These are phyloP conservation scores for Microplitis manilae DNA, from an alignment of 2,888 invertebrate species.

Conservation along the genomic window DNA sequence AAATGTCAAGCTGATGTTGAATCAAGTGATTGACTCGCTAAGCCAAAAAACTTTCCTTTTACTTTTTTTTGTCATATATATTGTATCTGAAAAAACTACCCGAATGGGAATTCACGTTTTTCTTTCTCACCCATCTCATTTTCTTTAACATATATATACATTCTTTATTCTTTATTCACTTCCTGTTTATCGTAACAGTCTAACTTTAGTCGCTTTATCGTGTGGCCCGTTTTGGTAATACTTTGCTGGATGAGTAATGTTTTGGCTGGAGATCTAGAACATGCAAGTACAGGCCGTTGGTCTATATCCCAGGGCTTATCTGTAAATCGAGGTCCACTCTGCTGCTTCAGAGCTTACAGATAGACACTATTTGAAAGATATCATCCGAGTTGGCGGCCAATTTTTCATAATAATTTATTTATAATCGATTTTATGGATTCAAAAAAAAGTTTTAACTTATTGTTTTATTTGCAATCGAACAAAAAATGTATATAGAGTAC, in stretches of 20 bases:
- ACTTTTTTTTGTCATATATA: background rate
- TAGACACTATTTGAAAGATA: background rate
- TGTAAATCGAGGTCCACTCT: background rate
- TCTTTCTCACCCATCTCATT: background rate
- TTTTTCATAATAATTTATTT: background rate
- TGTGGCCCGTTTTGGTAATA: background rate
- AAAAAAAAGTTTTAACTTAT: background rate
- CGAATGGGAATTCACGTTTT: background rate
- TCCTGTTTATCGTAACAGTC: background rate
- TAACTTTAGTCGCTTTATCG: background rate
- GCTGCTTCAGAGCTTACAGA: background rate
- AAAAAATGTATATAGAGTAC: background rate
- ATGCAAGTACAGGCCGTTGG: conserved; percentile 1
- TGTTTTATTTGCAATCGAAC: background rate
- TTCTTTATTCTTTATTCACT: background rate
- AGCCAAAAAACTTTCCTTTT: background rate
- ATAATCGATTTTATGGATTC: background rate
- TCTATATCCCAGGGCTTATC: background rate
- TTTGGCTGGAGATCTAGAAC: conserved; percentile 9
- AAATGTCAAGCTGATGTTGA: conserved; percentile 18
- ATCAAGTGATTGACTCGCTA: conserved; percentile 8
- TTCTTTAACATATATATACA: background rate
- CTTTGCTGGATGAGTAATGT: conserved; percentile 1
- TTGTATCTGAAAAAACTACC: background rate
- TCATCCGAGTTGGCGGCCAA: background rate